Evolutionary conservation across 1,140 invertebrate genomes (phyloP), one percentile per base, ranked within the genome.

Genomic region (Anastatus disparis): DNA sequence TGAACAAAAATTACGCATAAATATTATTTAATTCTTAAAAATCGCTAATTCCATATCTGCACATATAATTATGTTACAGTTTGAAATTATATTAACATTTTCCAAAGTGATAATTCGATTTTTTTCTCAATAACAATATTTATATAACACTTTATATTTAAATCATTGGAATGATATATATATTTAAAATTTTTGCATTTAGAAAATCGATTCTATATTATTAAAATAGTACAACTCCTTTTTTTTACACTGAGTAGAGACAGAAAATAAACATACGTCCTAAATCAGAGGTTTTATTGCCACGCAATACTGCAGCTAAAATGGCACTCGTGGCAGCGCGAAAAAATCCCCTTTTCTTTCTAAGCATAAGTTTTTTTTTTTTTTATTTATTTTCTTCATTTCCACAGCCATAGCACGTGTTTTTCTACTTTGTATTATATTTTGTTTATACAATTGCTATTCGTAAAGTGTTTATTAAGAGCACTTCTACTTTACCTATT

Each of bases 321-420:
- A 70, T 70, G 68, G 68, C 68, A 70, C 68, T 70, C 29, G 42
- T 58, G 26, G 31, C 13, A 58, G 40, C 38, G 40, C 61, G 31
- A 6, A 70, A 64, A 13, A 31, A 48, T 55, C 1, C 17, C 31
- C 17, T n/a, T 55, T n/a, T 55, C 13, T 52, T 27, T 29, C 20
- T 26, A 58, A 24, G n/a, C n/a, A 62, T 40, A n/a, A n/a, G n/a
- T n/a, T n/a, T 70, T 56, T 35, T 53, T 38, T 62, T 44, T 22
- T 55, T 65, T 44, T 10, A n/a, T n/a, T n/a, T n/a, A 17, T 70
- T 46, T 27, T 31, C n/a, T 62, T 27, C 24, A 63, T 64, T 59
- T 65, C 53, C 70, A 66, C 70, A 65, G 62, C 70, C 70, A 65
- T 66, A 58, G 61, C 31, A 52, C 59, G 20, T 71, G n/a, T 62